Conservation (phyloP, 1,140 invertebrate genomes). For the Monomorium pharaonis region DNA sequence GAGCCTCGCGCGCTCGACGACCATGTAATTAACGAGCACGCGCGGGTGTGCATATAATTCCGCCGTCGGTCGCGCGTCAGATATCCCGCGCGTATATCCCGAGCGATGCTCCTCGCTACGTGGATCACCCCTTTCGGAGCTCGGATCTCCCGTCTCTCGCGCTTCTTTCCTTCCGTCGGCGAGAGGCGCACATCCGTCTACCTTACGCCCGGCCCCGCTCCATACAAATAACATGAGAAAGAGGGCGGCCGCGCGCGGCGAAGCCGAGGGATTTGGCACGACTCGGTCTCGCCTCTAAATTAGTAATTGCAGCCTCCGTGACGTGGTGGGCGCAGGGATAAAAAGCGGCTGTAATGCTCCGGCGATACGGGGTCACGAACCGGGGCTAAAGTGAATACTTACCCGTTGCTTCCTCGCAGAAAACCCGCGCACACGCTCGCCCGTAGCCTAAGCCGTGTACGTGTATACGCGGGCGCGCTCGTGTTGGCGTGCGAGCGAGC, state of each 20-base stretch:
- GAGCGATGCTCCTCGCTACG: slow-evolving; percentile 33
- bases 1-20: slow-evolving; percentile 65
- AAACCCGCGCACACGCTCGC: slow-evolving; percentile 42
- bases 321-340: slow-evolving; percentile 76
- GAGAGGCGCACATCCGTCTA: slow-evolving; percentile 8
- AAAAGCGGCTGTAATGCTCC: slow-evolving; percentile 76
- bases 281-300: slow-evolving; percentile 84
- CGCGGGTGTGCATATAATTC: slow-evolving; percentile 65
- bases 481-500: neutral
- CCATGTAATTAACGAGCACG: slow-evolving; percentile 70
- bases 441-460: neutral
- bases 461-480: neutral
- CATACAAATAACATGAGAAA: slow-evolving; percentile 77
- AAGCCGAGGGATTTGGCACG: slow-evolving; percentile 80
- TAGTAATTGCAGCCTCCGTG: slow-evolving; percentile 84
- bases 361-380: slow-evolving; percentile 78
- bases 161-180: slow-evolving; percentile 15
- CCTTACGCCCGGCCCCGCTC: slow-evolving; percentile 18
- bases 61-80: slow-evolving; percentile 48
- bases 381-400: slow-evolving; percentile 80
- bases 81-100: slow-evolving; percentile 50
- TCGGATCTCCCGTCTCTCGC: slow-evolving; percentile 39
- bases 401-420: slow-evolving; percentile 64
- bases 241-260: slow-evolving; percentile 74
- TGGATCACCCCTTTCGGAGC: slow-evolving; percentile 13